Base-by-base conservation (phyloP, 2,113 vertebrate genomes). In the Archocentrus centrarchus region DNA sequence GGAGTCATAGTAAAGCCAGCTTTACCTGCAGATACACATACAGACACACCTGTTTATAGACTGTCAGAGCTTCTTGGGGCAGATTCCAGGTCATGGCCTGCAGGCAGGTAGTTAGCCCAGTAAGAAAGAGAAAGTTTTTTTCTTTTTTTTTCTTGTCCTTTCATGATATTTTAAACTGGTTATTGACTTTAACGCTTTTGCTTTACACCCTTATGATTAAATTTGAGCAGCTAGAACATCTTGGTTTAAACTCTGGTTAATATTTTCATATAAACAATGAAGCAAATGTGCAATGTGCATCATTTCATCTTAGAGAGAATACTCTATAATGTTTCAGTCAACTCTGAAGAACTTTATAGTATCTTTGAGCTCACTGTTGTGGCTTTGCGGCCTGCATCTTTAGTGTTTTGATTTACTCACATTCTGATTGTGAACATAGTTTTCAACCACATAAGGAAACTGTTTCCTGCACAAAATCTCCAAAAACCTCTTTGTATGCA, bases 81-180 rank as follows among this genome's bases (percentile, higher is more conserved):
- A 30, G 44, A 73, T 53, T 73, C 68, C 89, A 89, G 85, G 85
- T 91, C 88, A 93, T 90, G 89, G 62, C 86, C 82, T 85, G 78
- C 61, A 89, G 88, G 81, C 79, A 88, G 80, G 7, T 24, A 58
- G 30, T 22, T 1, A 39, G 30, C 17, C 62, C 10, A 63, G 4
- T 39, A 30, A 57, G 11, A 62, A 55, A 20, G 57, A 55, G 17
- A 53, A 14, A 32, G 24, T n/a, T 11, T 35, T 73, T 55, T 58
- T 58, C 47, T 7, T 39, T 39, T 73, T 35, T n/a, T 55, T 35
- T 73, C 11, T 3, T 55, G 3, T 55, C 24, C 68, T 73, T 53
- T 73, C 18, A 73, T 73, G 66, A 70, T 70, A 44, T 8, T 53
- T 53, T 55, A 7, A 70, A 0, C 24, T 53, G 0, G 18, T 53